phyloP scores from a whole-genome alignment of 2,113 vertebrate genomes.

The Beaufortia kweichowensis region DNA sequence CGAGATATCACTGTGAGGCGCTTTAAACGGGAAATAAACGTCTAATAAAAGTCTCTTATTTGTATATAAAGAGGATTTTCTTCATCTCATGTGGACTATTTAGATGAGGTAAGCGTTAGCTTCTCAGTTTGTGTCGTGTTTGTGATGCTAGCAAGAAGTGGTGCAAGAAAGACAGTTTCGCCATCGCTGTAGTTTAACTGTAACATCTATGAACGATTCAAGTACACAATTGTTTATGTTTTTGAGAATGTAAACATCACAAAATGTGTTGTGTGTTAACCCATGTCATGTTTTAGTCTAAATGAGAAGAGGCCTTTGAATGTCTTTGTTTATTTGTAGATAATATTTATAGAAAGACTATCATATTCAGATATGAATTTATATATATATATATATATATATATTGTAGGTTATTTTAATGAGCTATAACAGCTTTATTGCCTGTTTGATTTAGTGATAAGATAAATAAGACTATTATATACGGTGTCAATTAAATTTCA shows the following conservation, averaged over 20 bases:
- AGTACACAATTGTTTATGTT: neutral
- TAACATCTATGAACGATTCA: neutral
- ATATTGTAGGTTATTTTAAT: neutral
- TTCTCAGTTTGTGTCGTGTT: neutral
- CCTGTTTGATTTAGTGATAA: neutral
- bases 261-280: neutral
- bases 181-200: neutral
- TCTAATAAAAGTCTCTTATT: neutral
- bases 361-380: neutral
- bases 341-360: neutral
- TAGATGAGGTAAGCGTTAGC: neutral
- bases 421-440: neutral
- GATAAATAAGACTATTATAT: neutral
- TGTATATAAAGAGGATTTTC: neutral
- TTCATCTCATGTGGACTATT: slow-evolving; percentile 8
- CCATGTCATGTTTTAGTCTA: neutral
- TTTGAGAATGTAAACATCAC: neutral
- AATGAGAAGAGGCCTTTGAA: neutral
- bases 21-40: slow-evolving; percentile 8
- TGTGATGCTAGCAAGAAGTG: neutral
- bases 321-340: slow-evolving; percentile 1
- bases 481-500: neutral
- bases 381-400: neutral
- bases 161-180: slow-evolving; percentile 19
- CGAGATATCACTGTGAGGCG: slow-evolving; percentile 35